Evolutionary conservation across 2,797 vertebrate genomes (phyloP), one percentile per base, ranked within the genome.

Genomic region (Gymnodraco acuticeps): DNA sequence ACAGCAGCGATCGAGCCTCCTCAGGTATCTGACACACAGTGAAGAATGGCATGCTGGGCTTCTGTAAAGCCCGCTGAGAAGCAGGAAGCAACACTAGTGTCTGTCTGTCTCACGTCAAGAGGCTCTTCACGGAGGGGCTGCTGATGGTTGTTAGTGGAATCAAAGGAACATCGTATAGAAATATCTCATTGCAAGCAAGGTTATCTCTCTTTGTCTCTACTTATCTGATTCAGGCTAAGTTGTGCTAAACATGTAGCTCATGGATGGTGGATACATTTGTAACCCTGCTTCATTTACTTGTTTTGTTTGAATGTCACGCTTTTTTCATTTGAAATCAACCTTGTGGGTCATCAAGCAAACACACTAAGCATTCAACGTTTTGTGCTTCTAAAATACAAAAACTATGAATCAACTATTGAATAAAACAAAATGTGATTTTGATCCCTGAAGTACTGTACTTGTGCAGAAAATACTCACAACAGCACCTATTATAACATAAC

Each of bases 21-120:
- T 85, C 76, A 77, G 89, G 82, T 90, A 88, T 86, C 90, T 71
- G 78, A 85, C 83, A 67, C 68, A 60, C 79, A 51, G 83, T 71
- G 82, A 80, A 80, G 74, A 86, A 82, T 14, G 54, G 64, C 89
- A 70, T 85, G 85, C 88, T 92, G 88, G 60, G 87, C 16, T n/a
- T 75, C 47, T 84, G 12, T 73, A 52, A 75, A 77, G 54, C 87
- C 81, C 7, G 79, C 83, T 84, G 89, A 73, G 82, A 86, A 75
- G 66, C 89, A 88, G 88, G 88, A 92, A 89, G 80, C 78, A 45
- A 41, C 80, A 20, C 10, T 27, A 4, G 63, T 73, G 54, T 71
- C 74, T 73, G 68, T 51, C 62, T 33, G 60, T 55, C 59, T 86
- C 80, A 82, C 45, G 33, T 87, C 64, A 88, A 41, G 56, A 58